Evolutionary conservation across 1,140 invertebrate species (phyloP), one percentile per base, ranked within the genome.

Genomic region (Cecropterus lyciades): DNA sequence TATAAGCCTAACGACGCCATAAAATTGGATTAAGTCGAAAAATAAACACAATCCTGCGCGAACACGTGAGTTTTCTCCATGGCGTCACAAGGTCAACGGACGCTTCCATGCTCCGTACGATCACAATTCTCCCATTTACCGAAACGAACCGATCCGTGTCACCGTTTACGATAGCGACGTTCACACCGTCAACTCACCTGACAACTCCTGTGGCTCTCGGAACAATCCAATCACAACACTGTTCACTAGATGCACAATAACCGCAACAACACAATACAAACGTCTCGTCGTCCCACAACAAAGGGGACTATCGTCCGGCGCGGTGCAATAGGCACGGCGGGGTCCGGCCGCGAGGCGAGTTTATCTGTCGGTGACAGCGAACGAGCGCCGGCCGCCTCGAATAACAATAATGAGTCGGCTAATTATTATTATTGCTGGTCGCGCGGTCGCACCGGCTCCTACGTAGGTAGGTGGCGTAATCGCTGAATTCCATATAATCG

Each of bases 381-480:
- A 72, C 73, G 72, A 74, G 62, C 69, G 70, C 66, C 73, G 77
- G 70, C 72, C 33, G 75, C 68, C 67, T 71, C 72, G 70, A 80
- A 76, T 80, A 78, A 81, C 75, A 85, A 84, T 84, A 80, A 80
- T 71, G 81, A 76, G 73, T 69, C 72, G 64, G 75, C 59, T 82
- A 84, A 87, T 84, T 82, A 84, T 87, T 84, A 83, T 87, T 83
- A 88, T 85, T 82, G 75, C 70, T 51, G 71, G 64, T 69, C 69
- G 69, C 52, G 46, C 72, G 72, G 69, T 72, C 77, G 72, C 75
- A 81, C 69, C 74, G 77, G 69, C 62, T 70, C 65, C 70, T 72
- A 75, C 67, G 73, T 72, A 77, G 73, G 75, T 82, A 75, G 75
- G 78, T 84, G 81, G 77, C 79, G 81, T 84, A 84, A 87, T 84